Percentiles rank a stretch among this genome's conserved stretches.
phyloP scores from a whole-genome alignment of 2,888 invertebrate genomes.

The Catocala fraxini region DNA sequence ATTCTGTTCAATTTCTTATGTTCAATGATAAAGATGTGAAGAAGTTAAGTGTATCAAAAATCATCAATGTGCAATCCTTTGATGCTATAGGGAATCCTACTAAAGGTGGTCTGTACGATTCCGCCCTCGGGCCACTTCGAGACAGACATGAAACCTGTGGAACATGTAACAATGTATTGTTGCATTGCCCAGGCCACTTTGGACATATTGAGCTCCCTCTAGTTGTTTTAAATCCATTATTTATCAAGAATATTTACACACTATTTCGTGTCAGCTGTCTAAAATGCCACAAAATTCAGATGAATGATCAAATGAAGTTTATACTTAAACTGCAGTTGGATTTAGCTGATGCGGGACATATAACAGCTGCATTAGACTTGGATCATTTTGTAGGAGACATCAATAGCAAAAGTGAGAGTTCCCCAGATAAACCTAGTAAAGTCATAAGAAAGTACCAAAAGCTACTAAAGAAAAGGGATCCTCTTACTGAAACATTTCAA shows the following conservation, averaged over 20 bases:
- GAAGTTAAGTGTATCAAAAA: conserved; percentile 93
- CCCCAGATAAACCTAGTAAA: conserved; percentile 78
- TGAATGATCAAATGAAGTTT: conserved; percentile 80
- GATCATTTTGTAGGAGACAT: conserved; percentile 78
- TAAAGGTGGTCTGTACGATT: conserved; percentile 96
- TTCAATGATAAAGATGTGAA: conserved; percentile 93
- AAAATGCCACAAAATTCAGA: conserved; percentile 90
- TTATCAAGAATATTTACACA: conserved; percentile 91
- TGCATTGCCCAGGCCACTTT: conserved; percentile 96
- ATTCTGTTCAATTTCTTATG: conserved; percentile 89
- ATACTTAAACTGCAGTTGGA: conserved; percentile 90
- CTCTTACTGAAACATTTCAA: conserved; percentile 68
- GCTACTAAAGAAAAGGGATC: conserved; percentile 67
- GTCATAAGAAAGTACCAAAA: conserved; percentile 77
- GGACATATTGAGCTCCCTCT: conserved; percentile 97
- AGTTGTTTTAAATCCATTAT: conserved; percentile 96
- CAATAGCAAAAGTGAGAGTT: conserved; percentile 69
- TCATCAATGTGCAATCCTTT: conserved; percentile 93
- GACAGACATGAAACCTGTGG: conserved; percentile 91
- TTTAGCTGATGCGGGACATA: conserved; percentile 91
- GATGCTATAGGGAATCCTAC: conserved; percentile 94
- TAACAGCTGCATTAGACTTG: conserved; percentile 91
- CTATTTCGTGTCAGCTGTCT: conserved; percentile 91
- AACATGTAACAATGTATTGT: conserved; percentile 91
- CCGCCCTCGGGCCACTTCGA: conserved; percentile 90